A percentile compares a stretch with the other conserved stretches of the same genome.
Conservation (phyloP, 2,888 invertebrate species). For the Ashinkailepas kermadecensis region DNA sequence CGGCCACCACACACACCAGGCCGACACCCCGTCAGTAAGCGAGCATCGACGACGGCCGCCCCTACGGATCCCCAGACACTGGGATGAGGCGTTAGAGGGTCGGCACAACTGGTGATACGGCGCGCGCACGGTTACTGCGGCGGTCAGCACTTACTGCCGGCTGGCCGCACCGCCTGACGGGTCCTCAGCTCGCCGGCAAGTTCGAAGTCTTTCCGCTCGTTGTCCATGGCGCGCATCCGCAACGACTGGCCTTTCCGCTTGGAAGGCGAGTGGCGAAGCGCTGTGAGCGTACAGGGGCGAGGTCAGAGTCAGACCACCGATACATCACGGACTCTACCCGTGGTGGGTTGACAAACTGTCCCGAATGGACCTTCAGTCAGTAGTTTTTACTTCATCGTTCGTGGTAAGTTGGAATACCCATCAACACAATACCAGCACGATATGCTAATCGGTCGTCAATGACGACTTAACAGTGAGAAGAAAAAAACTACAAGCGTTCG, state of each 20-base stretch:
- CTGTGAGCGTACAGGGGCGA: conserved; percentile 27
- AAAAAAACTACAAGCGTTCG: too few species aligned
- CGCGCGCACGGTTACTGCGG: too few species aligned
- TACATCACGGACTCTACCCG: too few species aligned
- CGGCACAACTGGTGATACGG: too few species aligned
- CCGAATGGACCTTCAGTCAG: too few species aligned
- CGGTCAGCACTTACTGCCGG: not conserved
- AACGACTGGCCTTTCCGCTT: conserved; percentile 32
- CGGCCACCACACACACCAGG: not conserved
- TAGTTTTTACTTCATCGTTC: too few species aligned
- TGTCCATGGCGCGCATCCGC: conserved; percentile 27
- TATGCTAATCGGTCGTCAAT: too few species aligned
- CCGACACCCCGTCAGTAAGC: not conserved
- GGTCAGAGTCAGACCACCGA: not conserved
- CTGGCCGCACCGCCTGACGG: not conserved
- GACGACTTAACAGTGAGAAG: too few species aligned
- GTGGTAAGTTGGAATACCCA: too few species aligned
- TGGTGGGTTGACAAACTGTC: too few species aligned
- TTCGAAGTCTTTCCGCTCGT: not conserved
- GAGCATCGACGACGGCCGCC: not conserved
- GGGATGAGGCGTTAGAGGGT: too few species aligned
- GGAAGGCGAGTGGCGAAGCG: conserved; percentile 34
- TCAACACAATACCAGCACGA: too few species aligned
- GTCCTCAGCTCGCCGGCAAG: not conserved
- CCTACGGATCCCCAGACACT: not conserved